These are phyloP conservation scores for Tretioscincus oriximinensis DNA, from an alignment of 2,113 vertebrate genomes.

Conservation along the genomic window DNA sequence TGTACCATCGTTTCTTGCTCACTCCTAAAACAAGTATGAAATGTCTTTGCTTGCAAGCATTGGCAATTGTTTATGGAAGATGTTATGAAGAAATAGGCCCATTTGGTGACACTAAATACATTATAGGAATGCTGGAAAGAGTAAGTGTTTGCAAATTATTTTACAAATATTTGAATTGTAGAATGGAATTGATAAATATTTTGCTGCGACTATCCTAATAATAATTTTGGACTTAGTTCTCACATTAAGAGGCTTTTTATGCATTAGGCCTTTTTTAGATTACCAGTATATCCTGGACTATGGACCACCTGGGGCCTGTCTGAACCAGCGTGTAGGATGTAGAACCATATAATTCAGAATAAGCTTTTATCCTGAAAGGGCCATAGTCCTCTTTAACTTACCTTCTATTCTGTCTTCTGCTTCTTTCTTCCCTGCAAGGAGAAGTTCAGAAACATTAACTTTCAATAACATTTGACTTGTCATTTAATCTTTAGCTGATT, in stretches of 20 bases:
- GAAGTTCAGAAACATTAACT: background rate
- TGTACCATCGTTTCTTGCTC: slow-evolving; percentile 97
- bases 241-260: background rate
- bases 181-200: background rate
- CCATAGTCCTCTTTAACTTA: background rate
- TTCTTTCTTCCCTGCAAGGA: background rate
- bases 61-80: slow-evolving; percentile 95
- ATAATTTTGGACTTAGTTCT: background rate
- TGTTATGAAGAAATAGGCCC: slow-evolving; percentile 96
- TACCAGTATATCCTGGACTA: too few relatives aligned
- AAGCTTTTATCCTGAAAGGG: background rate
- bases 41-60: slow-evolving; percentile 96
- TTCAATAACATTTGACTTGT: background rate
- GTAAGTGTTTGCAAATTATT: slow-evolving; percentile 70
- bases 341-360: too few relatives aligned
- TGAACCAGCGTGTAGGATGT: too few relatives aligned
- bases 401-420: background rate
- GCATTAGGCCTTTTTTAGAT: too few relatives aligned
- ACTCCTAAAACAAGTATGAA: slow-evolving; percentile 98
- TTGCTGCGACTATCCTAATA: too few relatives aligned
- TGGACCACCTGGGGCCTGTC: too few relatives aligned
- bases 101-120: slow-evolving; percentile 94
- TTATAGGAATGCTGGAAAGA: slow-evolving; percentile 96
- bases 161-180: background rate
- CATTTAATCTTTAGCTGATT: background rate